phyloP scores from a whole-genome alignment of 2,888 invertebrate species.

The Caenorhabditis macrosperma region DNA sequence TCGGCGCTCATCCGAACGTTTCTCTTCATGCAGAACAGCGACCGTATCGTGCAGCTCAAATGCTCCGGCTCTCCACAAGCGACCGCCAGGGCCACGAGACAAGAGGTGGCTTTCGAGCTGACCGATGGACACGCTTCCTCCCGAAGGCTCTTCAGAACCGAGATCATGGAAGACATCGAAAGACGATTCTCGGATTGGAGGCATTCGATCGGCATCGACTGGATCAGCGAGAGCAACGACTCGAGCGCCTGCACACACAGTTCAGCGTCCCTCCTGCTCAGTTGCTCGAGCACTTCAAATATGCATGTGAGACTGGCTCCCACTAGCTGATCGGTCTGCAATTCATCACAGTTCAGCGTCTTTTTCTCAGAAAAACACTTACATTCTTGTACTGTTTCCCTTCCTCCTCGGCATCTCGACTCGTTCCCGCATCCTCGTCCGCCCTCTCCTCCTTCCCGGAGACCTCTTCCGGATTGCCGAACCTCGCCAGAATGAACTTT shows the following conservation, averaged over 20 bases:
- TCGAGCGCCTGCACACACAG: conserved; percentile 90
- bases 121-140: conserved; percentile 81
- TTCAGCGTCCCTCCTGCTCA: conserved; percentile 88
- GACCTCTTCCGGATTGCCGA: conserved; percentile 39
- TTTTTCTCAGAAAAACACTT: conserved; percentile 22
- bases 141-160: conserved; percentile 84
- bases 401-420: conserved; percentile 30
- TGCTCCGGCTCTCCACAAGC: conserved; percentile 87
- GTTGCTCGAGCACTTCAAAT: conserved; percentile 92
- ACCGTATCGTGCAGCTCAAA: conserved; percentile 67
- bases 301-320: conserved; percentile 85
- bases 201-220: conserved; percentile 90
- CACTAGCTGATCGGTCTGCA: conserved; percentile 78
- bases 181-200: conserved; percentile 88
- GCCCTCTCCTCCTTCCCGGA: conserved; percentile 17
- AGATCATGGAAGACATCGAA: conserved; percentile 88
- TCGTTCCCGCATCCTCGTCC: conserved; percentile 39
- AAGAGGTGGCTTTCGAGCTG: conserved; percentile 92
- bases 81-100: conserved; percentile 91
- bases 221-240: conserved; percentile 85
- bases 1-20: conserved; percentile 57
- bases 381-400: conserved; percentile 44
- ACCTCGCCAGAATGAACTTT: conserved; percentile 69
- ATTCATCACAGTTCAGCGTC: background rate
- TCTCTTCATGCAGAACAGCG: conserved; percentile 59